Conservation (phyloP, 2,888 invertebrate genomes). For the Dolomedes plantarius region DNA sequence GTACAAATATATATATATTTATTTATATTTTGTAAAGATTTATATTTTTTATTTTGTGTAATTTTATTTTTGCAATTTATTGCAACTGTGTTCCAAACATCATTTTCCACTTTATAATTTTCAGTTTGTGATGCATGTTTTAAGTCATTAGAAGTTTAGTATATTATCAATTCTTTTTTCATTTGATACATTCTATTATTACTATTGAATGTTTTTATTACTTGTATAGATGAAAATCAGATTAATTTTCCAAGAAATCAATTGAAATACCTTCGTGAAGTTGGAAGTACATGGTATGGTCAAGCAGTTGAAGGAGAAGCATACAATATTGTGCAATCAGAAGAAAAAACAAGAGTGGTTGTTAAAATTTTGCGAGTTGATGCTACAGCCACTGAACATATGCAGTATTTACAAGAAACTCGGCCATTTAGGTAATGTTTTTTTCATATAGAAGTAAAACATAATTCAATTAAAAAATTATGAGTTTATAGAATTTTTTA, state of each 20-base stretch:
- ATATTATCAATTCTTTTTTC: too few relatives aligned
- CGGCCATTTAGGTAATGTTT: constrained; percentile 79
- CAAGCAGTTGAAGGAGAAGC: constrained; percentile 88
- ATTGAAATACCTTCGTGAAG: constrained; percentile 87
- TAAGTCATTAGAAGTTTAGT: too few relatives aligned
- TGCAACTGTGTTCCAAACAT: too few relatives aligned
- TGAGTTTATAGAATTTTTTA: neutral
- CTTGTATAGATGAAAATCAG: constrained; percentile 78
- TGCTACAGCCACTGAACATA: constrained; percentile 85
- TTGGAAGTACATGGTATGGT: constrained; percentile 91
- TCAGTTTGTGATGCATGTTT: too few relatives aligned
- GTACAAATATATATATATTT: too few relatives aligned
- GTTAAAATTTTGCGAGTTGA: constrained; percentile 88
- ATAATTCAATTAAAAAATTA: neutral
- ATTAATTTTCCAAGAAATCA: constrained; percentile 85
- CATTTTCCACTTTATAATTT: too few relatives aligned
- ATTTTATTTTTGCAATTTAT: too few relatives aligned
- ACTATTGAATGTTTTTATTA: neutral
- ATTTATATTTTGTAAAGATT: too few relatives aligned
- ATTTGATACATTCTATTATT: neutral
- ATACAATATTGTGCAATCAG: constrained; percentile 78
- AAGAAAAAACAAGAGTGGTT: constrained; percentile 81
- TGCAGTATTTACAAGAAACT: constrained; percentile 87
- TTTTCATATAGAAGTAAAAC: too few relatives aligned
- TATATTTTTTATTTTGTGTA: too few relatives aligned